Conservation (phyloP, 2,888 invertebrate genomes). For the Megaustenia siamemsis region DNA sequence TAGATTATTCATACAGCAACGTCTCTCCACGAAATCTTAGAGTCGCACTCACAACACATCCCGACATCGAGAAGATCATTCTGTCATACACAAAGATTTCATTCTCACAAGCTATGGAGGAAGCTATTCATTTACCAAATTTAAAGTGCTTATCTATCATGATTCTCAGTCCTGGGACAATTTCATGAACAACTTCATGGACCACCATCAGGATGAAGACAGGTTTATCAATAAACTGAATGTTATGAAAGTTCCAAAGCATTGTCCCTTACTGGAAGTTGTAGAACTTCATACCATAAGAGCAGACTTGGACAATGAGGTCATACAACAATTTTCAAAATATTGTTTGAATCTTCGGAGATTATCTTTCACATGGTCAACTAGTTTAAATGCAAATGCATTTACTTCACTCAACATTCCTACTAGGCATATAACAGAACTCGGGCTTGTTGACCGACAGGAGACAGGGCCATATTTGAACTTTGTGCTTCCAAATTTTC, state of each 20-base stretch:
- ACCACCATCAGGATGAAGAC: slow-evolving; percentile 37
- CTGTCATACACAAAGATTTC: slow-evolving; percentile 45
- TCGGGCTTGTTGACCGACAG: slow-evolving; percentile 44
- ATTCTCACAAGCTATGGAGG: slow-evolving; percentile 46
- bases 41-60: slow-evolving; percentile 47
- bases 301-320: slow-evolving; percentile 50
- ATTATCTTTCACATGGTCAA: slow-evolving; percentile 48
- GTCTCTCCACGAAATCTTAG: slow-evolving; percentile 39
- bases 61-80: slow-evolving; percentile 43
- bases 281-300: slow-evolving; percentile 46
- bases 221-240: slow-evolving; percentile 18
- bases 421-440: slow-evolving; percentile 34
- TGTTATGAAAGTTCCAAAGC: slow-evolving; percentile 46
- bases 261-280: slow-evolving; percentile 41
- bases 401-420: slow-evolving; percentile 18
- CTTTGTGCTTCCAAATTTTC: slow-evolving; percentile 52
- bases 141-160: slow-evolving; percentile 43
- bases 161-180: slow-evolving; percentile 42
- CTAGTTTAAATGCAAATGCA: slow-evolving; percentile 39
- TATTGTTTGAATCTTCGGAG: slow-evolving; percentile 41
- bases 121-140: slow-evolving; percentile 52
- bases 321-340: slow-evolving; percentile 48
- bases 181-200: slow-evolving; percentile 21
- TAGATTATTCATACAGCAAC: slow-evolving; percentile 51
- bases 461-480: slow-evolving; percentile 45